These are phyloP conservation scores for Bovichtus diacanthus DNA, from an alignment of 2,797 vertebrate genomes.

Conservation along the genomic window DNA sequence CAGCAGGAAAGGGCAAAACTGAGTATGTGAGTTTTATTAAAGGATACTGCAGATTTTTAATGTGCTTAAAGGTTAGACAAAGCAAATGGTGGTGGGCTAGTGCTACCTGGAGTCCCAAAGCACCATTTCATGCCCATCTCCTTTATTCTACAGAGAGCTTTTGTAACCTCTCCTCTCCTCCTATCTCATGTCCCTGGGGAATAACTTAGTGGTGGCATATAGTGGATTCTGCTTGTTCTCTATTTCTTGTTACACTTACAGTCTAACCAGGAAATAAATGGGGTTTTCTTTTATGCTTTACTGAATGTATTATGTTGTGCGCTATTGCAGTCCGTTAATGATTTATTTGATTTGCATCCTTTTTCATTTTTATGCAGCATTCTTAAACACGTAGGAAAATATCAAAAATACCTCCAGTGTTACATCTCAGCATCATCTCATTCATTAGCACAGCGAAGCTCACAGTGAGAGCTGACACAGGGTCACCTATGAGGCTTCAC, in stretches of 20 bases:
- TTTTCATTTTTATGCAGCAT: neutral
- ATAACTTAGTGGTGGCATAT: neutral
- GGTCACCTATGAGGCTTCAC: conserved; percentile 25
- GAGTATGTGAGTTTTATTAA: conserved; percentile 52
- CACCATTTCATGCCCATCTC: conserved; percentile 4
- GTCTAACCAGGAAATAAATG: neutral
- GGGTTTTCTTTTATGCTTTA: neutral
- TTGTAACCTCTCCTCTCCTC: conserved; percentile 1
- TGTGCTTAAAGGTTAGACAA: conserved; percentile 54
- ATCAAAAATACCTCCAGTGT: neutral
- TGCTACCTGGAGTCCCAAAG: conserved; percentile 17
- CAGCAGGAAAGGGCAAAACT: conserved; percentile 49
- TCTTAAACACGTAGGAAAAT: neutral
- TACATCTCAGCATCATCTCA: neutral
- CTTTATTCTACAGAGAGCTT: conserved; percentile 21
- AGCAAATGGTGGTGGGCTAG: conserved; percentile 30
- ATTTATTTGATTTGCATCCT: neutral
- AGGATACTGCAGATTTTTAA: conserved; percentile 44
- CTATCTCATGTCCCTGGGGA: conserved; percentile 10
- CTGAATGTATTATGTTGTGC: neutral
- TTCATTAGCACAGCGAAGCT: neutral
- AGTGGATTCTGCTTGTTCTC: neutral
- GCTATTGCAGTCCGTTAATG: neutral
- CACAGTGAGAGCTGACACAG: conserved; percentile 22
- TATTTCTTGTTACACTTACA: neutral